Conservation (phyloP, 2,113 vertebrate species). For the Merops nubicus region DNA sequence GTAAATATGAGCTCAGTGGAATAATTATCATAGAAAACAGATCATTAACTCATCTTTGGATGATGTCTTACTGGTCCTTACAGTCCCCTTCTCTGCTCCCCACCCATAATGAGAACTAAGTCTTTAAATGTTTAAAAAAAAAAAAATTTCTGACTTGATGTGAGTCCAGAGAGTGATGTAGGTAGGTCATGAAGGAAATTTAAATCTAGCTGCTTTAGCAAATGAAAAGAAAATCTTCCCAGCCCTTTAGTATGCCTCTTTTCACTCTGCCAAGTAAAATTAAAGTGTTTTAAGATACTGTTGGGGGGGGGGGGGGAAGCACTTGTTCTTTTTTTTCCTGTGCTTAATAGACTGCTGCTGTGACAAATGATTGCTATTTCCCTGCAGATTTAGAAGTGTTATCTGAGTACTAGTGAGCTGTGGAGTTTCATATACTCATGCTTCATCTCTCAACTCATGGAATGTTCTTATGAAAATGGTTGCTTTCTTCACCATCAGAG, state of each 20-base stretch:
- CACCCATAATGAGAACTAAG: neutral
- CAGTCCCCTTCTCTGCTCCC: neutral
- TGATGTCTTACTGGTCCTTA: neutral
- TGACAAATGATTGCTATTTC: neutral
- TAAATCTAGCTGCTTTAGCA: neutral
- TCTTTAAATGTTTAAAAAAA: neutral
- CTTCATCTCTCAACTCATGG: neutral
- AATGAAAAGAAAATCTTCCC: neutral
- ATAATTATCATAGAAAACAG: neutral
- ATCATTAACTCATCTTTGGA: neutral
- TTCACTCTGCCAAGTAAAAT: neutral
- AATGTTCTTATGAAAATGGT: neutral
- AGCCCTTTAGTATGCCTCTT: neutral
- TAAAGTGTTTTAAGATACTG: neutral
- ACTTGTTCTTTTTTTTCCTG: neutral
- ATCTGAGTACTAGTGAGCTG: neutral
- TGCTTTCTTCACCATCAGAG: neutral
- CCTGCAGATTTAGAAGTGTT: neutral
- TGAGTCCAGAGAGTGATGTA: neutral
- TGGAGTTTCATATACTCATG: neutral
- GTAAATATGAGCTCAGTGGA: neutral
- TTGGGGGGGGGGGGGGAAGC: neutral
- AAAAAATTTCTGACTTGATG: neutral
- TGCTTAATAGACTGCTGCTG: neutral
- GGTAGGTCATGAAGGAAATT: neutral